phyloP scores from a whole-genome alignment of 2,113 vertebrate species.

The Oxyura jamaicensis region DNA sequence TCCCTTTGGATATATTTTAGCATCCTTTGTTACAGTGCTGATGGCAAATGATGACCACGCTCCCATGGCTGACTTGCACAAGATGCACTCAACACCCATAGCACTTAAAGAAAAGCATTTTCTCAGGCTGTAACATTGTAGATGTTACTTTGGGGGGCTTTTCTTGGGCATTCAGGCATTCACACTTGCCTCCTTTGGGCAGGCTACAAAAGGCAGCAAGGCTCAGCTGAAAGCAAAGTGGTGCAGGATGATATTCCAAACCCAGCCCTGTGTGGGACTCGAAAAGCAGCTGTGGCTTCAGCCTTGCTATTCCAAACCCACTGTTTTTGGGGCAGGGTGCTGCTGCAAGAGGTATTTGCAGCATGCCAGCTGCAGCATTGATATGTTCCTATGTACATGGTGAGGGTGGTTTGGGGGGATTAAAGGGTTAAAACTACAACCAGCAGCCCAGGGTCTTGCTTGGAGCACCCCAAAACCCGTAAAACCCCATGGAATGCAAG shows the following conservation, averaged over 20 bases:
- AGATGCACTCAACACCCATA: background rate
- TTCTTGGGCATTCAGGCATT: background rate
- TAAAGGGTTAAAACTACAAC: background rate
- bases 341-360: constrained; percentile 27
- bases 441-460: background rate
- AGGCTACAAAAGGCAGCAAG: background rate
- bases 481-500: background rate
- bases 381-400: background rate
- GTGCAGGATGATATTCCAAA: rapidly evolving
- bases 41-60: background rate
- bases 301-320: background rate
- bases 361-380: background rate
- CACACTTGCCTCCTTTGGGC: background rate
- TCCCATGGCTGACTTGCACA: background rate
- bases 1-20: background rate
- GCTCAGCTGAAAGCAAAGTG: background rate
- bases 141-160: background rate
- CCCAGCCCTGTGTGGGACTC: background rate
- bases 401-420: background rate
- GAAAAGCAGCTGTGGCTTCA: background rate
- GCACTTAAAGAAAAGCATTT: background rate
- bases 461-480: background rate
- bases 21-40: background rate
- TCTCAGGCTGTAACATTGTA: rapidly evolving
- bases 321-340: background rate